Base-by-base conservation (phyloP, 2,888 invertebrate species). In the Papilio demoleus region DNA sequence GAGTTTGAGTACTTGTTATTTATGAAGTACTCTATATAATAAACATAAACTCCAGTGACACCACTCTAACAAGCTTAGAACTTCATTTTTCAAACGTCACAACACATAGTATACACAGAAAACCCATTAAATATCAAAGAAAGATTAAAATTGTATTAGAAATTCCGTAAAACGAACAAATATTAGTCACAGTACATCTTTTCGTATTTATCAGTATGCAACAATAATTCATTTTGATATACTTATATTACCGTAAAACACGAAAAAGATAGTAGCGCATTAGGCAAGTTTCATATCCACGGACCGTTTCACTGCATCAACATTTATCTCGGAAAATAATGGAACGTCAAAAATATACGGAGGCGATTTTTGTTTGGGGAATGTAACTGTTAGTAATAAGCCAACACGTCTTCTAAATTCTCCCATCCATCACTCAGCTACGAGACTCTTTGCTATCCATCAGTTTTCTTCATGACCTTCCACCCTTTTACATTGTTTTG, bases 301-400 rank as follows among this genome's bases (percentile, higher is more conserved):
- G 56, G 61, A 61, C 69, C 65, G 65, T 65, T 61, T 65, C 69
- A 69, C 62, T 70, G 71, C 79, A 81, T 81, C 79, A 86, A 87
- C 87, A 88, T 89, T 88, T 86, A 84, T 88, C 86, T 86, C 82
- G 80, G 81, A 83, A 88, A 90, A 88, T 91, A 91, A 91, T 90
- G 87, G 84, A 83, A 87, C 81, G 88, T 88, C 90, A 85, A 80
- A 80, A 76, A 77, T 73, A 74, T 76, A 73, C 73, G 79, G 77
- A 79, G 77, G 78, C 79, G 84, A 86, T 86, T 87, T 84, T 82
- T 82, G 82, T 84, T 81, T 81, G 79, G 79, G 78, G 78, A 82
- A 85, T 80, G 81, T 83, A 84, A 81, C 83, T 86, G 82, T 81
- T 83, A 81, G 82, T 89, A 88, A 88, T 90, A 91, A 90, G 88